Percentiles rank a stretch among this genome's conserved stretches.
These are phyloP conservation scores for Gymnarchus niloticus DNA, from an alignment of 2,113 vertebrate genomes.

Conservation along the genomic window DNA sequence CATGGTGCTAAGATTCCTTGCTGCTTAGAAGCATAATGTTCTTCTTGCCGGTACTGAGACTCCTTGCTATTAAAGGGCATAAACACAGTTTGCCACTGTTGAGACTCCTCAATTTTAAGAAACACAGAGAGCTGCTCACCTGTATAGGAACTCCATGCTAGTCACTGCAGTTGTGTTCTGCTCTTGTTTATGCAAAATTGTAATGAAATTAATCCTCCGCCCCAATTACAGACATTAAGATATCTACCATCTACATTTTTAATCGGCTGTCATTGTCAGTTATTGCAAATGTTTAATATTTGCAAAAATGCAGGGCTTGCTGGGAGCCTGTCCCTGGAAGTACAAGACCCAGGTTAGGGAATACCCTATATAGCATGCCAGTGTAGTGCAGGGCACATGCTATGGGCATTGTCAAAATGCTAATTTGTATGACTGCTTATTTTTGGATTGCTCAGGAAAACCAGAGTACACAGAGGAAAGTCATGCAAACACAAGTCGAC, in stretches of 20 bases:
- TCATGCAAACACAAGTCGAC: not conserved
- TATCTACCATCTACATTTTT: not conserved
- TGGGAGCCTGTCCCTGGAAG: too few species aligned
- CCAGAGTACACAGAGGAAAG: not conserved
- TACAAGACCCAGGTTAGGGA: too few species aligned
- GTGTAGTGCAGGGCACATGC: not conserved
- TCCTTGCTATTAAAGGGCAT: slow-evolving; percentile 47
- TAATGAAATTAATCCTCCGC: slow-evolving; percentile 44
- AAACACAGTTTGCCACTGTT: not conserved
- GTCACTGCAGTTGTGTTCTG: slow-evolving; percentile 37
- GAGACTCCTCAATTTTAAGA: not conserved
- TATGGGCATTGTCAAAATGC: not conserved
- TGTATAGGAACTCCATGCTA: not conserved
- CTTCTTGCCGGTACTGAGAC: slow-evolving; percentile 60
- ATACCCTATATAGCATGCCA: not conserved
- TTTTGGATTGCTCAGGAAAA: not conserved
- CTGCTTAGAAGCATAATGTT: slow-evolving; percentile 63
- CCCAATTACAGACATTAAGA: slow-evolving; percentile 19
- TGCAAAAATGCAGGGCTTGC: not conserved
- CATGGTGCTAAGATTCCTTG: slow-evolving; percentile 59
- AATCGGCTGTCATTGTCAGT: not conserved
- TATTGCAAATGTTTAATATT: not conserved
- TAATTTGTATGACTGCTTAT: not conserved
- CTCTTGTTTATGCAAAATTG: slow-evolving; percentile 41
- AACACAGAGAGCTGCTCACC: not conserved